Conservation (phyloP, 2,888 invertebrate genomes). For the Melinaea menophilus region DNA sequence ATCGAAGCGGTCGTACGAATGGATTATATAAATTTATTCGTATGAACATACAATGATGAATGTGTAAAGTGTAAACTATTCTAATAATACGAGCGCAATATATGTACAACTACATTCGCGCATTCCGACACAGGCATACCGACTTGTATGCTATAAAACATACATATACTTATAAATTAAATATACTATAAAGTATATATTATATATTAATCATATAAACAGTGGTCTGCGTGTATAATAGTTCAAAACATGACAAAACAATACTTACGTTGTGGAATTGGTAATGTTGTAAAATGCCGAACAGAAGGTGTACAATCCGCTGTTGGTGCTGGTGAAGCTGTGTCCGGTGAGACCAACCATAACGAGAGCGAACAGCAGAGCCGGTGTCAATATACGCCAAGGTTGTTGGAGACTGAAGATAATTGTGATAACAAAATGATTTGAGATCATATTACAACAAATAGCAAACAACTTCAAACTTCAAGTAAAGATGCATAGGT, state of each 20-base stretch:
- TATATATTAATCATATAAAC: too few species aligned
- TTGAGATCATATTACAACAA: too few species aligned
- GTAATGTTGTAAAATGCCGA: constrained; percentile 55
- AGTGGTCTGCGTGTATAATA: too few species aligned
- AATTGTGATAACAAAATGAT: too few species aligned
- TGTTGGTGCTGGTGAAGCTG: constrained; percentile 60
- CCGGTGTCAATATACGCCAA: constrained; percentile 66
- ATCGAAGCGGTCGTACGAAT: neutral
- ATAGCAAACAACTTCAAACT: too few species aligned
- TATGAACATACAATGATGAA: neutral
- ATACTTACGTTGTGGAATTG: constrained; percentile 57
- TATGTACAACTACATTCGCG: too few species aligned
- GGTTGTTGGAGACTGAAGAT: constrained; percentile 54
- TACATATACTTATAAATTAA: too few species aligned
- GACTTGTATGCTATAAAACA: too few species aligned
- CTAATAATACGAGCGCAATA: neutral
- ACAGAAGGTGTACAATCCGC: constrained; percentile 63
- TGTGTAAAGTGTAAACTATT: neutral
- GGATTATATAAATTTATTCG: neutral
- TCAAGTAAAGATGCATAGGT: too few species aligned
- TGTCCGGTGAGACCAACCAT: constrained; percentile 64
- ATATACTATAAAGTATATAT: too few species aligned
- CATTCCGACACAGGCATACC: too few species aligned
- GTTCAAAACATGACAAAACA: too few species aligned
- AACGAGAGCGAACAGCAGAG: constrained; percentile 59